Evolutionary conservation across 2,797 vertebrate genomes (phyloP), one percentile per base, ranked within the genome.

Genomic region (Enteromius treurensis): DNA sequence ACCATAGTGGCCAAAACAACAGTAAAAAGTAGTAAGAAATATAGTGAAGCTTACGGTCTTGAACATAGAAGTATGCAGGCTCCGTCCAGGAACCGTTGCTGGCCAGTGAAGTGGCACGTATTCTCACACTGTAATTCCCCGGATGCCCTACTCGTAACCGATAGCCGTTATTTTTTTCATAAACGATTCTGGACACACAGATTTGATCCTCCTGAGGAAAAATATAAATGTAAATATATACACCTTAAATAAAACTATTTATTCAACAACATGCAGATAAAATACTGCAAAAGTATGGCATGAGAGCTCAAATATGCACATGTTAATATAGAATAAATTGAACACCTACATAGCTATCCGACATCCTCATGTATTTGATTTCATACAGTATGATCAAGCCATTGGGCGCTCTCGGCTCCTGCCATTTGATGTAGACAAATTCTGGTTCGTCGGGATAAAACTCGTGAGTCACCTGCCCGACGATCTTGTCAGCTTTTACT

Each of bases 21-120:
- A 23, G 10, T 10, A 19, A 23, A 37, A 45, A 5, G 14, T 26
- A 37, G 3, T 3, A 0, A 4, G 51, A n/a, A 51, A 37, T 5
- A 17, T 1, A 32, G 15, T 19, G 5, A 34, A 69, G 89, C 97
- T 97, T 95, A 99, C 97, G 88, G 58, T 97, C 96, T 0, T 95
- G 94, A 91, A 99, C 95, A 0, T 93, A 96, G 88, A 99, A 98
- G 77, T 96, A 95, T 1, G 93, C 91, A 3, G 95, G 93, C 1
- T 98, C 96, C 0, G 98, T 99, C 93, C 97, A 99, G 0, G 98
- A 99, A 67, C 98, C 98, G 0, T 99, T 99, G 37, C 97, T 97
- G 0, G 98, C 96, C 92, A 99, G 87, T 0, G 98, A 99, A 0
- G 96, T 99, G 45, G 98, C 98, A 0, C 98, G 95, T n/a, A 99